Percentiles rank a stretch among this genome's conserved stretches.
These are phyloP conservation scores for Drosophila antonietae DNA, from an alignment of 2,888 invertebrate genomes.

Conservation along the genomic window DNA sequence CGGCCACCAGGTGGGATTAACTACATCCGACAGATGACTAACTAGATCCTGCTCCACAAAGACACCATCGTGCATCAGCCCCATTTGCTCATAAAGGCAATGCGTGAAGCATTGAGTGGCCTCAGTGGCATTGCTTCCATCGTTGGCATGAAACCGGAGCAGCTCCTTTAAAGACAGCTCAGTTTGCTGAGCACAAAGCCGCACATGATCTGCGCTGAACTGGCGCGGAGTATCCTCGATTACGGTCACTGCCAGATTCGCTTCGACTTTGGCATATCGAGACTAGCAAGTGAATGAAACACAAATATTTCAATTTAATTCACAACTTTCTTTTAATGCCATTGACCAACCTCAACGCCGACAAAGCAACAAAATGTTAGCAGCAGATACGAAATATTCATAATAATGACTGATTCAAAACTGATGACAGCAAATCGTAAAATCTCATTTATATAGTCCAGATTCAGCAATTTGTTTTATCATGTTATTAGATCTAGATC, in stretches of 20 bases:
- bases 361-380: neutral
- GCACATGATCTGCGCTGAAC: slow-evolving; percentile 59
- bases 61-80: slow-evolving; percentile 62
- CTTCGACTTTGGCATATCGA: slow-evolving; percentile 61
- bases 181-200: slow-evolving; percentile 63
- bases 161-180: slow-evolving; percentile 66
- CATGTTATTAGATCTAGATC: slow-evolving; percentile 37
- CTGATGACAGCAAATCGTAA: neutral
- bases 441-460: slow-evolving; percentile 10
- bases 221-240: slow-evolving; percentile 57
- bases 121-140: slow-evolving; percentile 51
- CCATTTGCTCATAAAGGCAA: slow-evolving; percentile 72
- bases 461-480: slow-evolving; percentile 23
- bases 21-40: slow-evolving; percentile 38
- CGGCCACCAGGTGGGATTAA: slow-evolving; percentile 48
- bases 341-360: slow-evolving; percentile 37
- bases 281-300: slow-evolving; percentile 36
- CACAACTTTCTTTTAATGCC: neutral
- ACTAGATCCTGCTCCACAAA: slow-evolving; percentile 67
- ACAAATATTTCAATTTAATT: neutral
- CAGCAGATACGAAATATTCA: slow-evolving; percentile 1
- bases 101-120: slow-evolving; percentile 68
- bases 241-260: slow-evolving; percentile 62
- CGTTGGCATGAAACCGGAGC: slow-evolving; percentile 49
- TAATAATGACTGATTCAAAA: slow-evolving; percentile 3